phyloP scores from a whole-genome alignment of 2,888 invertebrate genomes.

The Acheta domesticus region DNA sequence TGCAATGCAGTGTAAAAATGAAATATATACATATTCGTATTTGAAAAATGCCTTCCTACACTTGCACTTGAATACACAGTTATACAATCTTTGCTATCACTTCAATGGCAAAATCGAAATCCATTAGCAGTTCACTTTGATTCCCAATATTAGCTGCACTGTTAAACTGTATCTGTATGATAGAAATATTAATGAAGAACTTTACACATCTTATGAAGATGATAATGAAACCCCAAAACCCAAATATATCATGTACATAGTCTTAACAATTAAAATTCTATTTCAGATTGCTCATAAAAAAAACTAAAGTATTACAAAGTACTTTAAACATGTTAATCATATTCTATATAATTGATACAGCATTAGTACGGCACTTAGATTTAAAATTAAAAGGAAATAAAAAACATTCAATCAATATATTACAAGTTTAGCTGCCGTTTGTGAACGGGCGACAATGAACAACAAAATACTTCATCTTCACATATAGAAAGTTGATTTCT shows the following conservation, averaged over 20 bases:
- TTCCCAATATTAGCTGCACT: neutral
- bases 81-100: neutral
- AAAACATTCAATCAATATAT: slow-evolving; percentile 6
- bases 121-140: neutral
- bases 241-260: slow-evolving; percentile 9
- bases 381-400: slow-evolving; percentile 7
- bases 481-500: neutral
- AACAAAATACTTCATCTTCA: neutral
- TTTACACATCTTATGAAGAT: neutral
- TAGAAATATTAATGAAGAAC: neutral
- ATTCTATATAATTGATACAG: slow-evolving; percentile 2
- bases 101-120: neutral
- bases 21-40: neutral
- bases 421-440: neutral
- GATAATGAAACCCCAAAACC: slow-evolving; percentile 7
- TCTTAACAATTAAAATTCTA: slow-evolving; percentile 2
- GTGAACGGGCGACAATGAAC: neutral
- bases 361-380: neutral
- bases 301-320: slow-evolving; percentile 27
- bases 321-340: slow-evolving; percentile 30
- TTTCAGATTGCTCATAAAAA: slow-evolving; percentile 20
- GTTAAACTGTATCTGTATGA: slow-evolving; percentile 5
- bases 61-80: slow-evolving; percentile 10
- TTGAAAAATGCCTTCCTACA: neutral
- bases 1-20: neutral